These are phyloP conservation scores for Condylura cristata DNA, from an alignment of 2,113 vertebrate species.

Conservation along the genomic window DNA sequence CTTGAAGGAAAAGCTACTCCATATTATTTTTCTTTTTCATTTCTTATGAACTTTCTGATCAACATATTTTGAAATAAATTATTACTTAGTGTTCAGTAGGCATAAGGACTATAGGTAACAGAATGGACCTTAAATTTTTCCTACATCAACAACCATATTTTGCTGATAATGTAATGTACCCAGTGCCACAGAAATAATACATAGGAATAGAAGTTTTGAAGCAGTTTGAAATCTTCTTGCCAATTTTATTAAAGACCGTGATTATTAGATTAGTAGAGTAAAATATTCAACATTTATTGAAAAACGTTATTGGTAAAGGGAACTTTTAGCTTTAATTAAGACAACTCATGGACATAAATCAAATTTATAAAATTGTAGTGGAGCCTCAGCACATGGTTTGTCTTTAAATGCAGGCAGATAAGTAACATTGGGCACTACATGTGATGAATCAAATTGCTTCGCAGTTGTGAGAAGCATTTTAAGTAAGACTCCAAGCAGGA, in stretches of 20 bases:
- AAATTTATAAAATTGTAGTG: not conserved
- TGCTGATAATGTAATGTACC: not conserved
- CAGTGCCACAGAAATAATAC: not conserved
- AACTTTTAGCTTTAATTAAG: slow-evolving; percentile 20
- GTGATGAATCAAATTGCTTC: not conserved
- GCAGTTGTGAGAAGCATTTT: not conserved
- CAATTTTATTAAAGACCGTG: not conserved
- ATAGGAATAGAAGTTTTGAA: not conserved
- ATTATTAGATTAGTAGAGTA: not conserved
- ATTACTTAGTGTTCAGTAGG: not conserved
- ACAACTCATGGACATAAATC: not conserved
- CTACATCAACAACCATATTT: not conserved
- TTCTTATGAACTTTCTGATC: not conserved
- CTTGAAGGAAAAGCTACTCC: not conserved
- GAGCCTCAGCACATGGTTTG: rapidly evolving
- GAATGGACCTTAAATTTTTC: not conserved
- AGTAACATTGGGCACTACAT: not conserved
- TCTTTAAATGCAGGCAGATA: not conserved
- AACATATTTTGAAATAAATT: not conserved
- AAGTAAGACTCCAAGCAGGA: not conserved
- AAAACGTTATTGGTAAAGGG: not conserved
- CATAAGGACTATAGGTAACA: not conserved
- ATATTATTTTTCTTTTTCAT: not conserved
- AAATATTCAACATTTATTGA: not conserved
- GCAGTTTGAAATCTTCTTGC: not conserved